Evolutionary conservation across 2,888 invertebrate species (phyloP).

Genomic region (Cephus sareptanus): DNA sequence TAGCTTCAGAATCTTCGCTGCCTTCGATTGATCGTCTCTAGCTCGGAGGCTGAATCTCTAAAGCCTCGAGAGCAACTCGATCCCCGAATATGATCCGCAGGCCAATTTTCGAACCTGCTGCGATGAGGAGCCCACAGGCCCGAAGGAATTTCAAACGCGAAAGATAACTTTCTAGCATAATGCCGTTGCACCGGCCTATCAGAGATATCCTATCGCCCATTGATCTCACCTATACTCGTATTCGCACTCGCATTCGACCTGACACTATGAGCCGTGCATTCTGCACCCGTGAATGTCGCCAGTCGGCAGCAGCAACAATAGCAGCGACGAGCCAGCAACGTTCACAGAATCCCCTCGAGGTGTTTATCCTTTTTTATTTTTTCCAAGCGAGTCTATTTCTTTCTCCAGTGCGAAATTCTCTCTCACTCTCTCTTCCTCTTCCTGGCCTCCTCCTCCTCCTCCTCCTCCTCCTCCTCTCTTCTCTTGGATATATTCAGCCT

Average conservation of each 20-base stretch:
- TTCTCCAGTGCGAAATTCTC: not conserved
- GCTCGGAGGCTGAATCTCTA: too few relatives aligned
- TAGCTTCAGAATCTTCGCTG: too few relatives aligned
- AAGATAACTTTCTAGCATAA: too few relatives aligned
- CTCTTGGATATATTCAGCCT: constrained; percentile 11
- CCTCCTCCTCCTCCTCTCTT: not conserved
- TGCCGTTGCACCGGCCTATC: too few relatives aligned
- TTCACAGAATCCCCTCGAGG: constrained; percentile 32
- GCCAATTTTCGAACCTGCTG: not conserved
- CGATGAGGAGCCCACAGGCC: not conserved
- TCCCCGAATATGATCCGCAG: not conserved
- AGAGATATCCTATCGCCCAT: too few relatives aligned
- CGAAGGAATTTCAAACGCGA: too few relatives aligned
- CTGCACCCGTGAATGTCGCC: not conserved
- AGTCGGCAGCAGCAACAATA: not conserved
- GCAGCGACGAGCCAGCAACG: too few relatives aligned
- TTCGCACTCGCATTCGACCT: too few relatives aligned
- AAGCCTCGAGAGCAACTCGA: too few relatives aligned
- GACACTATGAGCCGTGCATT: not conserved
- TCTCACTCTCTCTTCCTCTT: not conserved
- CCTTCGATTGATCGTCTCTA: too few relatives aligned
- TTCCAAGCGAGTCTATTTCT: constrained; percentile 27
- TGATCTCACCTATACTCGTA: too few relatives aligned
- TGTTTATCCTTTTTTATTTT: constrained; percentile 43
- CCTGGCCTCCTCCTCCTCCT: not conserved